Evolutionary conservation across 2,797 vertebrate species (phyloP).

Genomic region (Amniataba percoides): DNA sequence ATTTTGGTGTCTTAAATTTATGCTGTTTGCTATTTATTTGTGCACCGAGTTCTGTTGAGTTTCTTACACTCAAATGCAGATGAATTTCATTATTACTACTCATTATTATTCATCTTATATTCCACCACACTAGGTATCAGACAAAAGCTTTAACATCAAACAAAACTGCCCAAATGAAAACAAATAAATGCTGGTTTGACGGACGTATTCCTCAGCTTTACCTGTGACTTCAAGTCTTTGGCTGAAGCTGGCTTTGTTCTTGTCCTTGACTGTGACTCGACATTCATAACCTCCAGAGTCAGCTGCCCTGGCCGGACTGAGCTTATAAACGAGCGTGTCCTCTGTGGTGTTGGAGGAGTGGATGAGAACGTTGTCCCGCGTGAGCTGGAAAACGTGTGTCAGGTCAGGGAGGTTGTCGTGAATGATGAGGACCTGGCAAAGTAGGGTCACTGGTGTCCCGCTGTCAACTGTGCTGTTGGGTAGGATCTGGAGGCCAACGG

Average conservation of each 20-base stretch:
- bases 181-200: neutral
- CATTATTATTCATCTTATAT: neutral
- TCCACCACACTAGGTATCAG: neutral
- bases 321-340: slow-evolving; percentile 35
- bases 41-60: neutral
- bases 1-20: neutral
- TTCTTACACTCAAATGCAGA: neutral
- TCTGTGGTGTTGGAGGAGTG: slow-evolving; percentile 51
- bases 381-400: slow-evolving; percentile 72
- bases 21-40: too few relatives aligned
- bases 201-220: slow-evolving; percentile 36
- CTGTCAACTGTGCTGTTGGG: slow-evolving; percentile 70
- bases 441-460: slow-evolving; percentile 71
- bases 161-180: neutral
- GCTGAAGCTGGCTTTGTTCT: slow-evolving; percentile 50
- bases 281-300: slow-evolving; percentile 82
- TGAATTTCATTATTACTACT: neutral
- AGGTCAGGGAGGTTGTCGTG: slow-evolving; percentile 58
- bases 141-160: neutral
- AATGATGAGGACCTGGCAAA: slow-evolving; percentile 77
- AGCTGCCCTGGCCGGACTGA: slow-evolving; percentile 73
- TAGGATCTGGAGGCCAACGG: slow-evolving; percentile 64
- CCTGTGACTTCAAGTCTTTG: slow-evolving; percentile 74
- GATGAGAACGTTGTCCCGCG: slow-evolving; percentile 45
- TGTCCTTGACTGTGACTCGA: slow-evolving; percentile 72